Evolutionary conservation across 35 echinoderm and acorn worm genomes (phyloP).

Genomic region (Anneissia japonica): DNA sequence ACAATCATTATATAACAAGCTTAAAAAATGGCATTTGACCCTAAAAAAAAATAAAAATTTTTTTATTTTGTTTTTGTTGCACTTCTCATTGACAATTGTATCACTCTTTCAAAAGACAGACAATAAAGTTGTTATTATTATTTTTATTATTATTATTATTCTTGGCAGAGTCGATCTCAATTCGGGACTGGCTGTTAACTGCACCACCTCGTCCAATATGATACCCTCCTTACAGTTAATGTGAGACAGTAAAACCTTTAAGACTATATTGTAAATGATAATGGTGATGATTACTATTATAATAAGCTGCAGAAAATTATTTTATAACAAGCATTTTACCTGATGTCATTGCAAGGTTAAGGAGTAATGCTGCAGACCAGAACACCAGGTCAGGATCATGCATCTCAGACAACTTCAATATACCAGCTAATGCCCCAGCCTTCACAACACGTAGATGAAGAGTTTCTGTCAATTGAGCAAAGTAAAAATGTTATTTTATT

Average conservation of each 20-base stretch:
- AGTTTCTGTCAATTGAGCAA: conserved; percentile 17
- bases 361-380: conserved; percentile 37
- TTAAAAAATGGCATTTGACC: no score
- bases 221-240: no score
- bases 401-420: conserved; percentile 24
- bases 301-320: not conserved
- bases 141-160: no score
- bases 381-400: conserved; percentile 53
- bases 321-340: conserved; percentile 2
- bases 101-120: no score
- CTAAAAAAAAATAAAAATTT: not conserved
- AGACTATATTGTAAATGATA: no score
- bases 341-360: conserved; percentile 56
- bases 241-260: no score
- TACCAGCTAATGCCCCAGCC: conserved; percentile 26
- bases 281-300: no score
- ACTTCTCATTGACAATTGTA: not conserved
- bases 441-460: conserved; percentile 30
- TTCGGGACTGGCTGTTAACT: no score
- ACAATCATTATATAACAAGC: not conserved
- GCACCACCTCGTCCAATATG: no score
- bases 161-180: no score
- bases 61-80: not conserved
- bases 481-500: no score
- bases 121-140: no score